Conservation (phyloP, 2,888 invertebrate species). For the Arge pagana region DNA sequence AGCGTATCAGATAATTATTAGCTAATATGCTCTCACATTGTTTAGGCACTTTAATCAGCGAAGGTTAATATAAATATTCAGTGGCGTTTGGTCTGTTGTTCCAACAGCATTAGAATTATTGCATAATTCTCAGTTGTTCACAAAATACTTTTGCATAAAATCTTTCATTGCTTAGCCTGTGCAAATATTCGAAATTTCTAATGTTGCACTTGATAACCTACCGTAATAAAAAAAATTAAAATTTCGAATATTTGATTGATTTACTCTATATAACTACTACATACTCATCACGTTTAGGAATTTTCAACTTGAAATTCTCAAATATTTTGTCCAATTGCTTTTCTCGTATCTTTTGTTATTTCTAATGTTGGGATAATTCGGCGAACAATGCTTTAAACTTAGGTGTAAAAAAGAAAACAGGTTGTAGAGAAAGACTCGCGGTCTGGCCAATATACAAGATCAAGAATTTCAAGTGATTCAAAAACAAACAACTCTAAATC, state of each 20-base stretch:
- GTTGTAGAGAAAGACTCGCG: no score
- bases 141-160: no score
- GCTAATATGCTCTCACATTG: constrained; percentile 19
- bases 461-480: no score
- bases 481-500: no score
- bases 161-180: constrained; percentile 12
- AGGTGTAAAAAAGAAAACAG: no score
- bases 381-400: no score
- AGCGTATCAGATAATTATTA: constrained; percentile 30
- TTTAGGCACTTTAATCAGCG: constrained; percentile 47
- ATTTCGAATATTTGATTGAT: constrained; percentile 5
- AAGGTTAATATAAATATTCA: constrained; percentile 25
- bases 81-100: constrained; percentile 11
- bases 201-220: neutral
- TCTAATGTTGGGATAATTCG: no score
- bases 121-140: neutral
- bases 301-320: no score
- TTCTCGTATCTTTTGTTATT: no score
- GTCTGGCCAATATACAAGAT: no score
- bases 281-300: no score
- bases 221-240: constrained; percentile 2
- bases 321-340: no score
- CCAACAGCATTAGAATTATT: constrained; percentile 7
- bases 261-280: neutral
- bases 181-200: constrained; percentile 1